Conservation (phyloP, 2,797 vertebrate genomes). For the Emys orbicularis region DNA sequence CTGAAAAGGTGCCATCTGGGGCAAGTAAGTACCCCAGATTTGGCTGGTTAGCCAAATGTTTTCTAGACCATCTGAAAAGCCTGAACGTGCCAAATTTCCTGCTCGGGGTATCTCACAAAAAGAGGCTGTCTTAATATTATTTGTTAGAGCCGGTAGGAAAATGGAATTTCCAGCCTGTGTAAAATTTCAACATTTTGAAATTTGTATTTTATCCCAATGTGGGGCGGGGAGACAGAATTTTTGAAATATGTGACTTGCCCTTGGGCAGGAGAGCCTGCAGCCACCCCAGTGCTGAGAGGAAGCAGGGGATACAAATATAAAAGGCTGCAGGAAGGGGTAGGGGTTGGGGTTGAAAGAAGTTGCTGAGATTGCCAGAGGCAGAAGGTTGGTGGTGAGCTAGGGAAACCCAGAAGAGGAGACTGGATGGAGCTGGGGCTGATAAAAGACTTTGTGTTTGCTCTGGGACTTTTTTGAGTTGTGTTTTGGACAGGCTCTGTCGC, state of each 20-base stretch:
- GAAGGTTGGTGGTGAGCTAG: not conserved
- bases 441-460: not conserved
- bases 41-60: constrained; percentile 5
- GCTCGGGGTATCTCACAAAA: not conserved
- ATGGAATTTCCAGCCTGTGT: not conserved
- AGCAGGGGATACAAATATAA: not conserved
- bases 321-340: not conserved
- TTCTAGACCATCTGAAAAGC: fast-evolving
- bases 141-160: not conserved
- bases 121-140: not conserved
- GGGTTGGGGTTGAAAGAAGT: not conserved
- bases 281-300: not conserved
- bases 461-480: not conserved
- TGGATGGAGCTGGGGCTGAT: not conserved
- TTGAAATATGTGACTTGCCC: fast-evolving
- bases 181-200: not conserved
- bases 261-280: too few relatives aligned
- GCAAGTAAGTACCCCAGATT: not conserved
- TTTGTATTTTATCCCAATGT: not conserved
- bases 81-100: not conserved
- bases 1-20: not conserved
- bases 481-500: not conserved
- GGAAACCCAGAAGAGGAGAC: not conserved
- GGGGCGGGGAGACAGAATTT: not conserved
- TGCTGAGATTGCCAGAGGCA: too few relatives aligned